phyloP scores from a whole-genome alignment of 2,113 vertebrate species.

The Megatriorchis doriae region DNA sequence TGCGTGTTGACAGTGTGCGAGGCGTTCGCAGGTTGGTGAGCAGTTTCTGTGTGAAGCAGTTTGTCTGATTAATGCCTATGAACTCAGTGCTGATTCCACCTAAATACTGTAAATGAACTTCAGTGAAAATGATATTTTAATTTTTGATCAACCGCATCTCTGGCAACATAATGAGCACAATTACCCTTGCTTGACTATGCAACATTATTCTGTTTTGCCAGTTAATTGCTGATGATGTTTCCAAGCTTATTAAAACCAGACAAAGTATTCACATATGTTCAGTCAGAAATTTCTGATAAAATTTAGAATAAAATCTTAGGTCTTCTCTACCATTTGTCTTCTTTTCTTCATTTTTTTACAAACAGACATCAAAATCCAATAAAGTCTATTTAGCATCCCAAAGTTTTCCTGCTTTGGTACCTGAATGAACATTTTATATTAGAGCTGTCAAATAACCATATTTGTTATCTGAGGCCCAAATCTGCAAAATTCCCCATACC shows the following conservation, averaged over 20 bases:
- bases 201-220: not conserved
- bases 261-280: not conserved
- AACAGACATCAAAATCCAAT: not conserved
- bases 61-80: not conserved
- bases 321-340: not conserved
- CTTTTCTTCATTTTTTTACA: not conserved
- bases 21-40: not conserved
- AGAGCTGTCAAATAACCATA: not conserved
- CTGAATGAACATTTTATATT: not conserved
- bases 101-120: constrained; percentile 31
- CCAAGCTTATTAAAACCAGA: constrained; percentile 49
- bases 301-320: not conserved
- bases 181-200: not conserved
- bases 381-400: not conserved
- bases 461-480: not conserved
- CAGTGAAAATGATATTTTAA: not conserved
- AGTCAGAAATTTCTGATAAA: not conserved
- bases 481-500: not conserved
- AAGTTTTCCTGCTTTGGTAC: not conserved
- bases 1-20: not conserved
- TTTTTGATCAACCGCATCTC: constrained; percentile 48
- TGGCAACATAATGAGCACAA: constrained; percentile 45
- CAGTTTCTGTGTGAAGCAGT: not conserved
- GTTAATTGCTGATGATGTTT: constrained; percentile 42
- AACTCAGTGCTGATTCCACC: not conserved